Evolutionary conservation across 2,888 invertebrate species (phyloP).

Genomic region (Ariolimax columbianus): DNA sequence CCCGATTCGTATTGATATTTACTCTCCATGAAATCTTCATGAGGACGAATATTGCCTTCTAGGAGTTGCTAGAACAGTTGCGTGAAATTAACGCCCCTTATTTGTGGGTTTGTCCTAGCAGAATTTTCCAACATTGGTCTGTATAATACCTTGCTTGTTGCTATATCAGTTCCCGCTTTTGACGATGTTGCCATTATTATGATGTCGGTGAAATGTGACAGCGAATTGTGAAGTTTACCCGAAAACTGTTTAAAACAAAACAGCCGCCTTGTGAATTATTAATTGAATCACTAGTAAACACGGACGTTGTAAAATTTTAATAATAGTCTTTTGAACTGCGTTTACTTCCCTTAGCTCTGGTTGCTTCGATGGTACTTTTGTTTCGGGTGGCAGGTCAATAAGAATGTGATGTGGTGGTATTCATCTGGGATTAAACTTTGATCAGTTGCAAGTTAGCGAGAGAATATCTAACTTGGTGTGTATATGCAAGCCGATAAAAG

Average conservation of each 20-base stretch:
- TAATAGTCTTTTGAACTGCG: background rate
- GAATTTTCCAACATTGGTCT: background rate
- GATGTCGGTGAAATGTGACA: background rate
- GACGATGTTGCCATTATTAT: background rate
- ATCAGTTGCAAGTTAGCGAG: background rate
- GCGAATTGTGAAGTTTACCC: background rate
- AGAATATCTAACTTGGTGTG: background rate
- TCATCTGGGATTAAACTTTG: background rate
- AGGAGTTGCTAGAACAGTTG: background rate
- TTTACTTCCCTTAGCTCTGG: background rate
- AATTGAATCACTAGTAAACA: background rate
- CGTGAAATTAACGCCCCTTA: background rate
- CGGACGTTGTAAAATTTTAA: background rate
- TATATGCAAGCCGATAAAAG: background rate
- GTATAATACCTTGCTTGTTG: background rate
- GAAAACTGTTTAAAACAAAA: background rate
- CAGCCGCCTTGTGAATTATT: background rate
- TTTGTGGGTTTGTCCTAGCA: background rate
- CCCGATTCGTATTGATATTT: conserved; percentile 40
- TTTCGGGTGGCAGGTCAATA: background rate
- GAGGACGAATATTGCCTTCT: conserved; percentile 27
- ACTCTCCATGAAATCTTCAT: conserved; percentile 51
- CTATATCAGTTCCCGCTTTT: background rate
- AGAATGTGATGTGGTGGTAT: background rate
- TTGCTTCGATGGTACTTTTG: background rate